phyloP scores from a whole-genome alignment of 2,113 vertebrate species.

The Colistium nudipinnis region DNA sequence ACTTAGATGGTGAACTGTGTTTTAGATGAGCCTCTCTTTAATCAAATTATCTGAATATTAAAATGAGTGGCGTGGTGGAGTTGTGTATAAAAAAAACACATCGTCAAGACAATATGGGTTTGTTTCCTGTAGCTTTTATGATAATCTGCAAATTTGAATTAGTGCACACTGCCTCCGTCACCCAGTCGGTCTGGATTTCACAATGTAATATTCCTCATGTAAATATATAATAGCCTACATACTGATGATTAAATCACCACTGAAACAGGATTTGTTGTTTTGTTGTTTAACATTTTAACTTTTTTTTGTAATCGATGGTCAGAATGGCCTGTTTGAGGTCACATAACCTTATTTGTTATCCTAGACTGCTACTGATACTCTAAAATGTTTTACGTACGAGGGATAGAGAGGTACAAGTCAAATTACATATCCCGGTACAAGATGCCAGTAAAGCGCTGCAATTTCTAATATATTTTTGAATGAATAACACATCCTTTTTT shows the following conservation, averaged over 20 bases:
- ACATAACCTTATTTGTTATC: conserved; percentile 11
- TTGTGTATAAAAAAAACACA: too few relatives aligned
- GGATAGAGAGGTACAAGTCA: not conserved
- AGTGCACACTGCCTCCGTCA: not conserved
- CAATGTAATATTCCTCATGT: conserved; percentile 17
- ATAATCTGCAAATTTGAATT: conserved; percentile 5
- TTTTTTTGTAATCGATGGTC: too few relatives aligned
- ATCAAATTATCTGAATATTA: not conserved
- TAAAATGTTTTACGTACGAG: conserved; percentile 6
- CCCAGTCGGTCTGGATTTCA: not conserved
- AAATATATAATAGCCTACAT: conserved; percentile 13
- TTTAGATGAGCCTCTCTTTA: not conserved
- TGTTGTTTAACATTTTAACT: not conserved
- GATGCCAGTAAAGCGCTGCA: conserved; percentile 1
- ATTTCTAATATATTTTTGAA: too few relatives aligned
- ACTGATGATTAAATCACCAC: not conserved
- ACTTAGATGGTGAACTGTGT: not conserved
- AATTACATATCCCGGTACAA: conserved; percentile 3
- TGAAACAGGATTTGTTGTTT: not conserved
- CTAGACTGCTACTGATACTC: not conserved
- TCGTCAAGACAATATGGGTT: too few relatives aligned
- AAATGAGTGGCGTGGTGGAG: not conserved
- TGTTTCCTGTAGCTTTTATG: not conserved
- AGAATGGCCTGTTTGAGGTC: not conserved
- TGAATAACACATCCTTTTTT: not conserved